Evolutionary conservation across 2,888 invertebrate species (phyloP).

Genomic region (Criorhina ranunculi): DNA sequence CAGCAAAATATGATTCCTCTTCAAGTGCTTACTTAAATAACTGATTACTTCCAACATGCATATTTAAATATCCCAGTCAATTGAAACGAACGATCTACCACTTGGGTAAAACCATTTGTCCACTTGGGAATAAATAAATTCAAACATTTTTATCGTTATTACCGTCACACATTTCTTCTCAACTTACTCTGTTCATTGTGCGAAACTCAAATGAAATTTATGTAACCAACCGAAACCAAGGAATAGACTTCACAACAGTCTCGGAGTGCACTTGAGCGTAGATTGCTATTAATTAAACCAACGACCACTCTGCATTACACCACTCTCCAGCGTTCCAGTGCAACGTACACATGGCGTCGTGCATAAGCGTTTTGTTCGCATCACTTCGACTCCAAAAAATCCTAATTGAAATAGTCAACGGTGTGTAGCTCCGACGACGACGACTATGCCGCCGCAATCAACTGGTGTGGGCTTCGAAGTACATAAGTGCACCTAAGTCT

Average conservation of each 20-base stretch:
- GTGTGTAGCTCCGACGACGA: slow-evolving; percentile 1
- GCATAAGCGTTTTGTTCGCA: slow-evolving; percentile 23
- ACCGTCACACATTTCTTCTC: not conserved
- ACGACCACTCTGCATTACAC: slow-evolving; percentile 51
- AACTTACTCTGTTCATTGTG: slow-evolving; percentile 4
- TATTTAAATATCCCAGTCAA: not conserved
- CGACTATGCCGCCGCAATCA: no score
- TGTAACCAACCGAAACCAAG: slow-evolving; percentile 25
- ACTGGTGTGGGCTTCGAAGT: slow-evolving; percentile 13
- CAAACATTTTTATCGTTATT: slow-evolving; percentile 15
- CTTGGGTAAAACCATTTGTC: not conserved
- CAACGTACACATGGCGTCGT: slow-evolving; percentile 10
- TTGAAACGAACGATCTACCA: slow-evolving; percentile 7
- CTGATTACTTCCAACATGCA: no score
- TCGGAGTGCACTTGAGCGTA: slow-evolving; percentile 27
- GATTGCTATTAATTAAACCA: slow-evolving; percentile 51
- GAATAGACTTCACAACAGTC: slow-evolving; percentile 4
- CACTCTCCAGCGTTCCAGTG: slow-evolving; percentile 20
- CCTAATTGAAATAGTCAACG: slow-evolving; percentile 34
- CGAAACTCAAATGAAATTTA: slow-evolving; percentile 14
- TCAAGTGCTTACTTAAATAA: no score
- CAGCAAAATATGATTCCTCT: no score
- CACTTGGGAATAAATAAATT: slow-evolving; percentile 1
- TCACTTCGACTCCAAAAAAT: slow-evolving; percentile 24
- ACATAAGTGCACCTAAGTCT: slow-evolving; percentile 1